A percentile compares a stretch with the other conserved stretches of the same genome.
These are phyloP conservation scores for Temnothorax unifasciatus DNA, from an alignment of 2,888 invertebrate species.

Conservation along the genomic window DNA sequence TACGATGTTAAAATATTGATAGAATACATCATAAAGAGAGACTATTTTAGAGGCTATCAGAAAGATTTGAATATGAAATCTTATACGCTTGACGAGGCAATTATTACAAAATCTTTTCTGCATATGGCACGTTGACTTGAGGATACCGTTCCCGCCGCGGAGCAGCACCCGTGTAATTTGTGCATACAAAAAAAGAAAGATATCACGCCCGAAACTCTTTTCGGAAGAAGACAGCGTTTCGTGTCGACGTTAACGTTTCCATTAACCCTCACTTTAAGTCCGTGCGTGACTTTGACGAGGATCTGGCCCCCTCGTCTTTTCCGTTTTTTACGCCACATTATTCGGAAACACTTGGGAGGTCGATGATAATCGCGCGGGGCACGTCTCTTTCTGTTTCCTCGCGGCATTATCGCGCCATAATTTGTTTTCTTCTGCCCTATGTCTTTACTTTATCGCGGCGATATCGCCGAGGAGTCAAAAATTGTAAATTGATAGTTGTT, in stretches of 20 bases:
- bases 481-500: not conserved
- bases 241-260: slow-evolving; percentile 75
- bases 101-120: slow-evolving; percentile 5
- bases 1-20: not conserved
- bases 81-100: not conserved
- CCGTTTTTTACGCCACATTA: slow-evolving; percentile 60
- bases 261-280: slow-evolving; percentile 67
- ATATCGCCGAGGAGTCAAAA: not conserved
- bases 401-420: slow-evolving; percentile 22
- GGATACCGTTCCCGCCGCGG: not conserved
- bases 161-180: slow-evolving; percentile 47
- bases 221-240: slow-evolving; percentile 51
- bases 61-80: not conserved
- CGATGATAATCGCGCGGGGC: slow-evolving; percentile 59
- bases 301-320: slow-evolving; percentile 53
- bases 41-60: not conserved
- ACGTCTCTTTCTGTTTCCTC: slow-evolving; percentile 48
- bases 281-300: slow-evolving; percentile 77
- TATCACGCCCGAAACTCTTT: slow-evolving; percentile 38
- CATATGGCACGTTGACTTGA: slow-evolving; percentile 20
- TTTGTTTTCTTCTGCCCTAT: not conserved
- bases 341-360: slow-evolving; percentile 73
- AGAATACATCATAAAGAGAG: not conserved
- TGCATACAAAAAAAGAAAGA: slow-evolving; percentile 29
- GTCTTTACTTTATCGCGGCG: not conserved